Conservation (phyloP, 2,888 invertebrate genomes). For the Thymelicus sylvestris region DNA sequence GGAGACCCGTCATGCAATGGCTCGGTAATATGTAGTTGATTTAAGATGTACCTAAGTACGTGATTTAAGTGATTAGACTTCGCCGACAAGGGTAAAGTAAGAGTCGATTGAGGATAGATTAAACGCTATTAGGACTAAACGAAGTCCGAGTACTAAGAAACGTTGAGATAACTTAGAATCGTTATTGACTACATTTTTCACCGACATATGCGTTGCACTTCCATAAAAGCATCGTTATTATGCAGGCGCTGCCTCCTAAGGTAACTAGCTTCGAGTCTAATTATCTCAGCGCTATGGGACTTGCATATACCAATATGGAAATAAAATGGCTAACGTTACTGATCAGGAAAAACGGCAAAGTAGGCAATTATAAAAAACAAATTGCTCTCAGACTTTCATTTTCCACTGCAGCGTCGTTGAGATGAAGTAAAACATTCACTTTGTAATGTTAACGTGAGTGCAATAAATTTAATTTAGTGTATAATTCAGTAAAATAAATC, state of each 20-base stretch:
- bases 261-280: conserved; percentile 70
- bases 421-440: conserved; percentile 2
- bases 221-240: conserved; percentile 75
- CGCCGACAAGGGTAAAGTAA: neutral
- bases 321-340: conserved; percentile 46
- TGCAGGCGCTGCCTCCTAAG: conserved; percentile 74
- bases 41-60: too few relatives aligned
- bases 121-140: conserved; percentile 34
- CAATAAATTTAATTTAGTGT: neutral
- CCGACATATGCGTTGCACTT: conserved; percentile 65
- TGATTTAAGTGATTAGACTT: neutral
- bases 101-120: conserved; percentile 24
- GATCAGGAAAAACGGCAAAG: conserved; percentile 40
- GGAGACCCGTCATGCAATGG: too few relatives aligned
- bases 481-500: conserved; percentile 22
- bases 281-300: conserved; percentile 71
- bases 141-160: conserved; percentile 54
- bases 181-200: conserved; percentile 80
- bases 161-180: conserved; percentile 69
- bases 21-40: too few relatives aligned
- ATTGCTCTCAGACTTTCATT: conserved; percentile 31
- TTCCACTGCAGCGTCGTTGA: conserved; percentile 4
- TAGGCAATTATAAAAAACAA: conserved; percentile 16
- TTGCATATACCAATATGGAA: conserved; percentile 66
- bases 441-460: neutral